Base-by-base conservation (phyloP, 2,888 invertebrate genomes). In the Diadromus collaris region DNA sequence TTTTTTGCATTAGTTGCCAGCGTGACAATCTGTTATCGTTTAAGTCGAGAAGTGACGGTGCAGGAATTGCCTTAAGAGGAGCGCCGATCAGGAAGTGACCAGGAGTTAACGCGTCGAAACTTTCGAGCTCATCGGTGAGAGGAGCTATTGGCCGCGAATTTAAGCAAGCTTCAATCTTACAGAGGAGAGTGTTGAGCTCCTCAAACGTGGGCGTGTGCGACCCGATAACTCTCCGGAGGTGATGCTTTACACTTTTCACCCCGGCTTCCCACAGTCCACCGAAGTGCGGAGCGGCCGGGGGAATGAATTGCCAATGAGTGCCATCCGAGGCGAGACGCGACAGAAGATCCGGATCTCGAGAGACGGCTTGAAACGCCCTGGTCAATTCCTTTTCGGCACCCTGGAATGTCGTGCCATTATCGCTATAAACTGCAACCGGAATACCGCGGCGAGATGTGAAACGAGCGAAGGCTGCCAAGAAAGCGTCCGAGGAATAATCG, bases 331-430 rank as follows among this genome's bases (percentile, higher is more conserved):
- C 51, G 2, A 76, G 10, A 24, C 24, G 58, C 13, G 46, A 51
- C n/a, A 67, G 16, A 21, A 71, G n/a, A 6, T 67, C 74, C 16
- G 72, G 41, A 41, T 74, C 27, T 19, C 41, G 38, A 6, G 34
- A 65, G 19, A 46, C 56, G 21, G 54, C 19, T 48, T 51, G 21
- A 16, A 38, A 65, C 5, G 46, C 19, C 24, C 56, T 21, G n/a
- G n/a, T n/a, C n/a, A n/a, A n/a, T n/a, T n/a, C n/a, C n/a, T n/a
- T n/a, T n/a, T n/a, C n/a, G n/a, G 19, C 61, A 61, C 85, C 85
- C 0, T 82, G 69, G 34, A 84, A 87, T 34, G 79, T 86, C 10
- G 83, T 85, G 1, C 84, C 86, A 56, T 83, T 83, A 27, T 86
- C 85, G 24, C 81, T 81, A 63, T 83, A 85, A 0, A 86, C 75